Percentiles rank a stretch among this genome's conserved stretches.
These are phyloP conservation scores for Sylvia borin DNA, from an alignment of 2,797 vertebrate genomes.

Conservation along the genomic window DNA sequence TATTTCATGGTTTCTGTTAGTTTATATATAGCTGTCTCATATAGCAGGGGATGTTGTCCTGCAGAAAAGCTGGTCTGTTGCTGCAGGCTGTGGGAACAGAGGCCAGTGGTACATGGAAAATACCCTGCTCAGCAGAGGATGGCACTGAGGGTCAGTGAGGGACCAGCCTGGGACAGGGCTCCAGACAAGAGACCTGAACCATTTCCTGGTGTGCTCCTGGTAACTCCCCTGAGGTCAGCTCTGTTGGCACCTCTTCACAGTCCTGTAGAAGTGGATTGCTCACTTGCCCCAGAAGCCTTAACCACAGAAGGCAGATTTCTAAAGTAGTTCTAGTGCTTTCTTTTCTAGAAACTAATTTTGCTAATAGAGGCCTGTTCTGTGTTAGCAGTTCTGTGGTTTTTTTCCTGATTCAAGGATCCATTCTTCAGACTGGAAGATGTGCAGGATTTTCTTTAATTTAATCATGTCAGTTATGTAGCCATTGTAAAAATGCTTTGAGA, in stretches of 20 bases:
- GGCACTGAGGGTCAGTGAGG: accelerated
- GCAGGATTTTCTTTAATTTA: neutral
- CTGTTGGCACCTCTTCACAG: neutral
- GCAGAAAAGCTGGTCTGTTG: neutral
- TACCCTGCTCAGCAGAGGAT: neutral
- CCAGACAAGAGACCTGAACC: neutral
- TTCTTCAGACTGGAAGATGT: neutral
- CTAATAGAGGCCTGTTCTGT: neutral
- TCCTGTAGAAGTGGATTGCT: neutral
- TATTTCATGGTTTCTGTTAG: neutral
- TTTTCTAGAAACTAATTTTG: neutral
- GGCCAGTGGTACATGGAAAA: neutral
- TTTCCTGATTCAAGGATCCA: neutral
- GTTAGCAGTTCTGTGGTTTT: neutral
- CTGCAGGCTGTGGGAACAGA: neutral
- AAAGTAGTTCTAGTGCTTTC: neutral
- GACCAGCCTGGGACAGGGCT: neutral
- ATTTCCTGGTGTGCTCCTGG: neutral
- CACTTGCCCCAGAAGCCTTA: neutral
- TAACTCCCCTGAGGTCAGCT: neutral
- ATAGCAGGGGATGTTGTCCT: neutral
- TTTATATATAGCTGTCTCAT: neutral
- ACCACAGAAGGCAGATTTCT: neutral
- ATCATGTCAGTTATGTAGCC: neutral
- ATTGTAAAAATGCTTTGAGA: neutral